These are phyloP conservation scores for Syngnathus rostellatus DNA, from an alignment of 2,797 vertebrate genomes.

Conservation along the genomic window DNA sequence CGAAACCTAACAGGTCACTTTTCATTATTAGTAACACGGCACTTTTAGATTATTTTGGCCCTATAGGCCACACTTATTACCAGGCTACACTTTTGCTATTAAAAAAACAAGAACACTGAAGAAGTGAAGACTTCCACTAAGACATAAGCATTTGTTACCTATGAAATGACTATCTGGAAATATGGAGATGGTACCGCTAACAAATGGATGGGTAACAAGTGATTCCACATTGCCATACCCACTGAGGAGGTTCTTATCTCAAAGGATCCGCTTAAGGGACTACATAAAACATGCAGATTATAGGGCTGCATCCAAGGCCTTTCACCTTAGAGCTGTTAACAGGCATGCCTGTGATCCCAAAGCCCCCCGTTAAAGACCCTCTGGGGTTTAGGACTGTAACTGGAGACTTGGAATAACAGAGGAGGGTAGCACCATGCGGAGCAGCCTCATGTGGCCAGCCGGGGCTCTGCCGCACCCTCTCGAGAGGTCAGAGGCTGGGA, in stretches of 20 bases:
- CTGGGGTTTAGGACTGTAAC: constrained; percentile 72
- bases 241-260: constrained; percentile 16
- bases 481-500: constrained; percentile 48
- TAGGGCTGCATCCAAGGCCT: constrained; percentile 54
- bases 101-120: not conserved
- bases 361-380: constrained; percentile 69
- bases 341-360: constrained; percentile 67
- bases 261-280: constrained; percentile 40
- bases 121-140: too few species aligned
- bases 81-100: not conserved
- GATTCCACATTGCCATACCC: not conserved
- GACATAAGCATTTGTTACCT: too few species aligned
- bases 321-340: constrained; percentile 72
- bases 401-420: constrained; percentile 76
- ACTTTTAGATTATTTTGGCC: not conserved
- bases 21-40: constrained; percentile 12
- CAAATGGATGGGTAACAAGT: not conserved
- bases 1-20: constrained; percentile 6
- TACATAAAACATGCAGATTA: constrained; percentile 40
- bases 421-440: constrained; percentile 31
- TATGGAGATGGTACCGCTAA: not conserved
- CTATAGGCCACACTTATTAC: not conserved
- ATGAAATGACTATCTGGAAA: not conserved
- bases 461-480: constrained; percentile 41
- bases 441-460: constrained; percentile 38